Base-by-base conservation (phyloP, 2,113 vertebrate genomes). In the Turnix velox region DNA sequence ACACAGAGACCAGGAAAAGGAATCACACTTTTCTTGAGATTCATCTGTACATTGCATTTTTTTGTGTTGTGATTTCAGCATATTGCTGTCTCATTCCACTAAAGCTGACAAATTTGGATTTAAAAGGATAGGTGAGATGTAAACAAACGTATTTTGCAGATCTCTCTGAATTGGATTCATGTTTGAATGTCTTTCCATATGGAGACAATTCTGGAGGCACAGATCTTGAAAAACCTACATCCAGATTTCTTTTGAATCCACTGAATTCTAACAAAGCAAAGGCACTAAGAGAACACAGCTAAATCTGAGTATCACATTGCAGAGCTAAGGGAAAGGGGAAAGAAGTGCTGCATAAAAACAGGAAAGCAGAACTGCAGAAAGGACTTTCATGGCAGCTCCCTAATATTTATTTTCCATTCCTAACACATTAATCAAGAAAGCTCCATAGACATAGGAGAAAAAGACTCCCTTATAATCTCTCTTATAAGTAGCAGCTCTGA, bases 1-100 rank as follows among this genome's bases (percentile, higher is more conserved):
- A 43, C 28, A 27, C 0, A 57, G 16, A 66, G 5, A 31, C 9
- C 24, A 33, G 17, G 24, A 79, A 58, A 0, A 78, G 18, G 46
- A 73, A 52, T 7, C 12, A 30, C 2, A 4, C 63, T 63, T 58
- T 63, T 59, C 39, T 63, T 59, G 15, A 18, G 24, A 54, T 59
- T 31, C 35, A 75, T 62, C 42, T 68, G 30, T 55, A 49, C 9
- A n/a, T 20, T 31, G 33, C 33, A 79, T 71, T 16, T 27, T 39
- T 24, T 84, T 48, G 8, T 27, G 39, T 30, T 52, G 12, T 8
- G 14, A 66, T 71, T 75, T 65, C 35, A 75, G 33, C 25, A 52
- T 24, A 25, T 42, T 74, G 37, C 37, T 65, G 1, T 54, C 65
- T 23, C 27, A 15, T 35, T 48, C 49, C 30, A 54, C 19, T 59